Evolutionary conservation across 2,888 invertebrate genomes (phyloP).

Genomic region (Eilema caniola): DNA sequence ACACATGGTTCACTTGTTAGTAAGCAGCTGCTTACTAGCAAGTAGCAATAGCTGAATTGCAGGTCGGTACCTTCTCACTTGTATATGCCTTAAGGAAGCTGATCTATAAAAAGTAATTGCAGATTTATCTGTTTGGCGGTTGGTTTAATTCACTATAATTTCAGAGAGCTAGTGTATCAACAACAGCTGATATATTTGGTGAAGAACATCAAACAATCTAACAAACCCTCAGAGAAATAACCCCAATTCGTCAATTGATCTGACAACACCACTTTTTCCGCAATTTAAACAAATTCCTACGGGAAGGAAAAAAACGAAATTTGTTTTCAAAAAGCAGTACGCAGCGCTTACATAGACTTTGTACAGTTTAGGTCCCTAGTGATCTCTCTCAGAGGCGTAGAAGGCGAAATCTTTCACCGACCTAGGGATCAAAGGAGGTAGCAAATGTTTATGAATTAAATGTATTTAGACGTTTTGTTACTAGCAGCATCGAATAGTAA

Average conservation of each 20-base stretch:
- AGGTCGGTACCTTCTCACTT: no score
- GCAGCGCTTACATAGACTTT: neutral
- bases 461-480: neutral
- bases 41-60: neutral
- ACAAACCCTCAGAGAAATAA: neutral
- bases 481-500: neutral
- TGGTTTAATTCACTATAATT: neutral
- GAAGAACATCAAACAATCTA: neutral
- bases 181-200: neutral
- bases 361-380: neutral
- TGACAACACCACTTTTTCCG: neutral
- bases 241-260: neutral
- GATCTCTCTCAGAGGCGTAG: slow-evolving; percentile 4
- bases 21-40: neutral
- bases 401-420: neutral
- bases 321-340: neutral
- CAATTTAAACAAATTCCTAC: neutral
- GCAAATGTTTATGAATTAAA: neutral
- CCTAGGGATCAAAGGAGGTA: neutral
- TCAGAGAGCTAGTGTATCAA: neutral
- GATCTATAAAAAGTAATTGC: no score
- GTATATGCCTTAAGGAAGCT: no score
- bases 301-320: neutral
- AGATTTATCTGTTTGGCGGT: neutral
- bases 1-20: neutral